phyloP scores from a whole-genome alignment of 2,797 vertebrate genomes.

The Macroramphosus scolopax region DNA sequence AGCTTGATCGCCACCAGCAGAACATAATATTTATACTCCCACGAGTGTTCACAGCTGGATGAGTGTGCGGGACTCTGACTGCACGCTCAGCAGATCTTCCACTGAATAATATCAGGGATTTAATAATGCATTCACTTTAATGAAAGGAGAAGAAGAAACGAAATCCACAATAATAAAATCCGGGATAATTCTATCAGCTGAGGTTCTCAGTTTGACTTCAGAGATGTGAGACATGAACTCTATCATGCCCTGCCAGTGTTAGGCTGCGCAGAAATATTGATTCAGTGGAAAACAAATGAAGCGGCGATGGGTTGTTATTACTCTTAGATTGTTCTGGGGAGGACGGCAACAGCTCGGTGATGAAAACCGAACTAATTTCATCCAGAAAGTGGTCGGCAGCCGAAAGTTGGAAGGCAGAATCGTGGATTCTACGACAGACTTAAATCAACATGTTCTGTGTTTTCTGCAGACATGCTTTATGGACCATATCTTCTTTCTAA shows the following conservation, averaged over 20 bases:
- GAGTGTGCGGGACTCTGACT: constrained; percentile 2
- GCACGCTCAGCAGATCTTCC: constrained; percentile 35
- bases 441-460: too few relatives aligned
- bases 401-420: too few relatives aligned
- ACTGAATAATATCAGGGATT: constrained; percentile 29
- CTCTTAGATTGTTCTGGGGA: constrained; percentile 29
- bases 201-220: constrained; percentile 34
- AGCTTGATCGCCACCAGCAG: neutral
- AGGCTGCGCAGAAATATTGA: constrained; percentile 24
- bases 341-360: constrained; percentile 28
- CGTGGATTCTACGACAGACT: too few relatives aligned
- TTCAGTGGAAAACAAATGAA: constrained; percentile 51
- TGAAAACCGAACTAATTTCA: constrained; percentile 34
- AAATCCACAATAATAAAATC: constrained; percentile 51
- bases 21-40: too few relatives aligned
- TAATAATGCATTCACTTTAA: constrained; percentile 51
- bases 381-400: neutral
- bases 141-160: constrained; percentile 38
- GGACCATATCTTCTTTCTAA: too few relatives aligned
- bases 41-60: constrained; percentile 1
- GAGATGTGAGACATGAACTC: constrained; percentile 46
- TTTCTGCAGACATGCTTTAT: too few relatives aligned
- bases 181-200: constrained; percentile 34
- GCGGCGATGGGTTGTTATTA: constrained; percentile 17
- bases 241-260: constrained; percentile 20